Evolutionary conservation across 92 coral and sea anemone genomes (phyloP), one percentile per base, ranked within the genome.

Genomic region (Epizoanthus scotinus): DNA sequence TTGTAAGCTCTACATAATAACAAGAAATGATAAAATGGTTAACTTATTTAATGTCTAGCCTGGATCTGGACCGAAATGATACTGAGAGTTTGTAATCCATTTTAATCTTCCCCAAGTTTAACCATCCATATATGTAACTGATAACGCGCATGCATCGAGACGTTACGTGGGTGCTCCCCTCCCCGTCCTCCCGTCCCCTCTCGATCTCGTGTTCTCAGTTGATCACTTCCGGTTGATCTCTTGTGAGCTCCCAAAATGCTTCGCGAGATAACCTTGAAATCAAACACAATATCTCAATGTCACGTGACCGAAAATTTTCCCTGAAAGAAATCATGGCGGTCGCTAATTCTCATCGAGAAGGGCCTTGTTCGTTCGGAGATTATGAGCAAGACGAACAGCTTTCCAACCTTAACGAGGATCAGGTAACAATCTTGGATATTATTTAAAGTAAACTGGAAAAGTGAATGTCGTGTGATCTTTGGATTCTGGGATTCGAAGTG

Each of bases 321-420:
- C 83, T 71, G 79, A 87, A 87, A 89, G 84, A 91, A 84, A 86
- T 90, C 91, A 93, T 93, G 97, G 97, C 94, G 87, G 94, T 87
- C 69, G 92, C 90, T 3, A 88, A 87, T 68, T 86, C 97, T 21
- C 94, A 85, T 49, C 91, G 89, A 65, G 89, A 89, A 70, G 71
- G 86, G 54, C 85, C 90, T 87, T 90, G 84, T 55, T 67, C 84
- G 47, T 79, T 84, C 21, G 79, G 86, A 65, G 85, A 72, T 27
- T 75, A 40, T 36, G 92, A 84, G 26, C 92, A 84, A 38, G 78
- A 78, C 81, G 92, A 83, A 13, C 89, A 88, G 53, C 74, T 84
- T 83, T 85, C 94, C 87, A 87, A 78, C 59, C 89, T 82, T 73
- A 90, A 88, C 75, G 97, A 93, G n/a, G 88, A 87, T 20, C 94